Conservation (phyloP, 2,888 invertebrate genomes). For the Lordiphosa andalusiaca region DNA sequence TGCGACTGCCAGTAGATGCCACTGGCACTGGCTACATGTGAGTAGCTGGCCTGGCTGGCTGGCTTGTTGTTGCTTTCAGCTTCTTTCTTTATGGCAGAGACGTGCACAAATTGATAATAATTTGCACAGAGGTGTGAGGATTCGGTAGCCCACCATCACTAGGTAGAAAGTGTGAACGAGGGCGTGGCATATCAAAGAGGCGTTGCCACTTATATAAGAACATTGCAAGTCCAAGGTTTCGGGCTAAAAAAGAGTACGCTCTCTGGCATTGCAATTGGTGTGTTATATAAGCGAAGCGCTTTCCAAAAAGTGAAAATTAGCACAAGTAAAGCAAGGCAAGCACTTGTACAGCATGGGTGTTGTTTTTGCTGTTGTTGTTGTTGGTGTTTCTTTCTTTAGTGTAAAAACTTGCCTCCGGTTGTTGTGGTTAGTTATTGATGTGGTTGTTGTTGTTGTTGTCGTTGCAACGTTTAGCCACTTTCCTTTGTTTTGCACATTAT, state of each 20-base stretch:
- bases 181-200: conserved; percentile 2
- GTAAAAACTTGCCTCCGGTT: conserved; percentile 56
- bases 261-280: conserved; percentile 3
- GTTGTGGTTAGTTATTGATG: conserved; percentile 21
- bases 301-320: conserved; percentile 61
- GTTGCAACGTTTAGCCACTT: conserved; percentile 45
- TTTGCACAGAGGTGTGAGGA: conserved; percentile 47
- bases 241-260: neutral
- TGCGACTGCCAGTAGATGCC: no score
- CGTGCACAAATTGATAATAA: conserved; percentile 69
- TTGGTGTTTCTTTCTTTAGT: neutral
- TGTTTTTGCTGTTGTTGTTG: neutral
- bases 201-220: conserved; percentile 2
- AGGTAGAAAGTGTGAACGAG: conserved; percentile 55
- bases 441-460: conserved; percentile 12
- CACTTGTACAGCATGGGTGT: conserved; percentile 4
- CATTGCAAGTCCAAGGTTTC: neutral
- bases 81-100: conserved; percentile 53
- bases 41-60: no score
- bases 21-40: no score
- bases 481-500: conserved; percentile 68
- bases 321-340: conserved; percentile 40
- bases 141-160: conserved; percentile 6
- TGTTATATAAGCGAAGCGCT: conserved; percentile 44
- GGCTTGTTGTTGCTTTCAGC: conserved; percentile 25